Evolutionary conservation across 2,113 vertebrate species (phyloP).

Genomic region (Oenanthe melanoleuca): DNA sequence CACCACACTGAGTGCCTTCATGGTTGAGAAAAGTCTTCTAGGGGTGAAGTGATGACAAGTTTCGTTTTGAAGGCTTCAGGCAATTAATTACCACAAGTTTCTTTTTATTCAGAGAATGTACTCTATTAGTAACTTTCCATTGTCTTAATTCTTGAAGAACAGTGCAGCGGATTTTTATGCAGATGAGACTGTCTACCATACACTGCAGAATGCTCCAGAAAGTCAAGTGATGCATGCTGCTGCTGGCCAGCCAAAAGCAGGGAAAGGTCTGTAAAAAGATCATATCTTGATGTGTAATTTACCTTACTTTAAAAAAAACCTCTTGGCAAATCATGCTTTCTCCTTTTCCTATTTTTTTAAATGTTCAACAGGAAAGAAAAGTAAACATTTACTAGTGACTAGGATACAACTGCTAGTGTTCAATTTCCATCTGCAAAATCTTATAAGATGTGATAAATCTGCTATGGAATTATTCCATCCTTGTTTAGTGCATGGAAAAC

Average conservation of each 20-base stretch:
- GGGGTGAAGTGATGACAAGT: background rate
- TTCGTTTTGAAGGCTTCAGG: background rate
- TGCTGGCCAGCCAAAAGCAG: conserved; percentile 74
- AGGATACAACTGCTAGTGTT: background rate
- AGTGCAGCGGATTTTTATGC: conserved; percentile 67
- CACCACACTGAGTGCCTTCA: background rate
- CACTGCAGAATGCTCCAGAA: conserved; percentile 69
- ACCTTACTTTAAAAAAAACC: background rate
- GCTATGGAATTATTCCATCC: background rate
- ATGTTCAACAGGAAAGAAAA: background rate
- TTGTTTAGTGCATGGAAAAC: background rate
- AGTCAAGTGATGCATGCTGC: conserved; percentile 72
- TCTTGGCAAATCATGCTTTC: background rate
- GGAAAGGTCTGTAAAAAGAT: conserved; percentile 80
- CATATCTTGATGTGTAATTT: background rate
- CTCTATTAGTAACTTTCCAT: background rate
- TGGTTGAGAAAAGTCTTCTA: background rate
- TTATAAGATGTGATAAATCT: background rate
- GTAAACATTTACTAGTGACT: background rate
- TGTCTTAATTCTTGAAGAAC: conserved; percentile 64
- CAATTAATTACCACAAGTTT: background rate
- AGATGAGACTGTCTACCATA: conserved; percentile 72
- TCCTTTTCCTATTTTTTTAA: background rate
- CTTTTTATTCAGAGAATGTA: background rate
- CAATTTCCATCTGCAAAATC: background rate